These are phyloP conservation scores for Tauraco hartlaubi DNA, from an alignment of 2,797 vertebrate species.

Conservation along the genomic window DNA sequence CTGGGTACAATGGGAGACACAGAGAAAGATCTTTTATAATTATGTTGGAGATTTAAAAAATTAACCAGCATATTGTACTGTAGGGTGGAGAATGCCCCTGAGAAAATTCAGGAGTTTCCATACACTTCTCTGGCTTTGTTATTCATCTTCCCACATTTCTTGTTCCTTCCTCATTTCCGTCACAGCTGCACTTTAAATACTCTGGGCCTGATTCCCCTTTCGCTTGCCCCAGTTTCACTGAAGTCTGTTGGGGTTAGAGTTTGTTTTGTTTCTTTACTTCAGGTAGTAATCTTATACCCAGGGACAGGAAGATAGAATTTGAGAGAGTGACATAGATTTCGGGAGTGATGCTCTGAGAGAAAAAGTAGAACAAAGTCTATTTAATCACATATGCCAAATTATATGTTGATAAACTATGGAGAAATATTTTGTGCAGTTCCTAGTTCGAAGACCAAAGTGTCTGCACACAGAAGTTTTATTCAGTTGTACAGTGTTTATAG, in stretches of 20 bases:
- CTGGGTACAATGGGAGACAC: neutral
- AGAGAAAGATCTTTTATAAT: neutral
- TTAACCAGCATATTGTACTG: neutral
- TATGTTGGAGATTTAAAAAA: neutral
- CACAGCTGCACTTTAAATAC: conserved; percentile 38
- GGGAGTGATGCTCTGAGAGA: neutral
- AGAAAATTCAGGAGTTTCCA: conserved; percentile 37
- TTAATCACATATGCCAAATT: neutral
- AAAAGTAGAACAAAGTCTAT: neutral
- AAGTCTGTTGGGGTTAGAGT: neutral
- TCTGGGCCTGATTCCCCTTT: neutral
- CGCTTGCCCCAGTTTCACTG: neutral
- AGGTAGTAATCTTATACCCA: neutral
- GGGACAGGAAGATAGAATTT: neutral
- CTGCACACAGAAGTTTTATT: neutral
- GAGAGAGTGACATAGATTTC: neutral
- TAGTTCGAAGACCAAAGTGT: neutral
- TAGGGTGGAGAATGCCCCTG: neutral
- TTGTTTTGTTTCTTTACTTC: neutral
- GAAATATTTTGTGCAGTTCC: neutral
- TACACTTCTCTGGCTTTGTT: conserved; percentile 15
- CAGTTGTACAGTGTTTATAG: neutral
- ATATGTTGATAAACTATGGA: neutral
- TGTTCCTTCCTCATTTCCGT: neutral
- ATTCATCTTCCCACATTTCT: conserved; percentile 44